These are phyloP conservation scores for Vireo altiloquus DNA, from an alignment of 2,113 vertebrate species.

Conservation along the genomic window DNA sequence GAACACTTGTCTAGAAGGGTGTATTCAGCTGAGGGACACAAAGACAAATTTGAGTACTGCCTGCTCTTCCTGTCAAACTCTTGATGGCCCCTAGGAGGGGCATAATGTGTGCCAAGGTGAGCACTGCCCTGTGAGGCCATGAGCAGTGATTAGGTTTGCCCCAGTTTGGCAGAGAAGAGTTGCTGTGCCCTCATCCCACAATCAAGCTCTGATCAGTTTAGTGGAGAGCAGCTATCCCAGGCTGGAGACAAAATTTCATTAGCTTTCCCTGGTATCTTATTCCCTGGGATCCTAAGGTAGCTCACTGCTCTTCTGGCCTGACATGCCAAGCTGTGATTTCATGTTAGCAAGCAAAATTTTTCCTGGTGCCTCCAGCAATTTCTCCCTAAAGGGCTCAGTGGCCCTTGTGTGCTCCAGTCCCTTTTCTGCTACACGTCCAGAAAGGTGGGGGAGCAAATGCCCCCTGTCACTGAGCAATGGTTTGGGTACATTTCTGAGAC, in stretches of 20 bases:
- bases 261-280: neutral
- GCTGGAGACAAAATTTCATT: neutral
- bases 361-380: neutral
- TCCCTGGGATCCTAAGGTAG: neutral
- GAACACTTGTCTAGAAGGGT: neutral
- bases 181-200: neutral
- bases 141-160: rapidly evolving
- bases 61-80: neutral
- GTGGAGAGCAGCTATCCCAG: neutral
- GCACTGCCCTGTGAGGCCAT: rapidly evolving
- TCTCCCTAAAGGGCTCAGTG: neutral
- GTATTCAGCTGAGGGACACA: neutral
- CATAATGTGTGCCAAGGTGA: neutral
- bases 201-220: neutral
- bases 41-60: neutral
- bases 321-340: neutral
- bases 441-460: neutral
- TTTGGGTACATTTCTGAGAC: neutral
- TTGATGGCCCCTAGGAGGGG: neutral
- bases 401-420: rapidly evolving
- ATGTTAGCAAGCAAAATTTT: neutral
- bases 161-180: neutral
- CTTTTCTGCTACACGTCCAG: neutral
- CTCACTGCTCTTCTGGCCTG: neutral
- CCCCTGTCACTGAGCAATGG: neutral